Base-by-base conservation (phyloP, 2,888 invertebrate genomes). In the Conops quadrifasciatus region DNA sequence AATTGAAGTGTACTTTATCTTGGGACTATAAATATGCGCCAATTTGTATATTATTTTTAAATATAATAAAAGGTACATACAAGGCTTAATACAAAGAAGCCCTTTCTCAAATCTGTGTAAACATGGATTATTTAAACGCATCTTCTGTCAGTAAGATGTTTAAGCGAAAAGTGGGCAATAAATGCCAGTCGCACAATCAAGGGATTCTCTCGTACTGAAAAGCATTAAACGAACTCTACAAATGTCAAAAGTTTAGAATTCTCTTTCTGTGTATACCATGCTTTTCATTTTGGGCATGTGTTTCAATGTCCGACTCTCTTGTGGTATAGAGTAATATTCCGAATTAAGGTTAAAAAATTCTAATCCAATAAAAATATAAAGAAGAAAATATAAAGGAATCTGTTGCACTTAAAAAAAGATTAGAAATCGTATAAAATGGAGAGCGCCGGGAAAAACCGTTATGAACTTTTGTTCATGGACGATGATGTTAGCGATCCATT, bases 391-490 rank as follows among this genome's bases (percentile, higher is more conserved):
- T 24, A 60, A 47, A 13, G 11, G 51, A 43, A 56, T 28, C 21
- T 4, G 51, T 28, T 16, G 51, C 19, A 68, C 43, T 53, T 51
- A 63, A 26, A 72, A 67, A 67, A 70, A 2, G 51, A 66, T n/a
- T 62, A 70, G 73, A 67, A 76, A 75, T 71, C 68, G 72, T 26
- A 71, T 53, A 81, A 76, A 73, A 85, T 85, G 85, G 85, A 85
- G 80, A 83, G 82, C 78, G 79, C 84, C 80, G 86, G 84, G 77
- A 84, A 84, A 78, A 85, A 85, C 83, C 85, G 85, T 79, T 85
- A 85, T 82, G 85, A 85, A 80, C 83, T 85, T 77, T 84, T 85
- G 82, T 85, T 83, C 83, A 85, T 85, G 84, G 85, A 85, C 81
- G 85, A 85, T 78, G 85, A 85, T 80, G 80, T 83, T 78, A 82